A percentile compares a stretch with the other conserved stretches of the same genome.
Evolutionary conservation across 2,888 invertebrate species (phyloP).

Genomic region (Carterocephalus palaemon): DNA sequence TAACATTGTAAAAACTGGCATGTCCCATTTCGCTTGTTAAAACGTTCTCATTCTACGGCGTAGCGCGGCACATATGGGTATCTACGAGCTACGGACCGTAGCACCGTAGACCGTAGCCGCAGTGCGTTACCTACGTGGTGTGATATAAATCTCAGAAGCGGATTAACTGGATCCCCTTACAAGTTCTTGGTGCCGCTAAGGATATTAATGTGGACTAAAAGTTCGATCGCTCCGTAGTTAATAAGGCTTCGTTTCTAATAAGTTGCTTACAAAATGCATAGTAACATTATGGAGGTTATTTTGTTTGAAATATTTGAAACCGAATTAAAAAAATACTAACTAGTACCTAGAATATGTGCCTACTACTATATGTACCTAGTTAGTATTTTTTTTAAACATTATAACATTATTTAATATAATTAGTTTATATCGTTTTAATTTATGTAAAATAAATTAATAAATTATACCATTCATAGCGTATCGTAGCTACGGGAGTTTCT

Average conservation of each 20-base stretch:
- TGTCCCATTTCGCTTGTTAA: conserved; percentile 23
- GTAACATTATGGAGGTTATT: too few relatives aligned
- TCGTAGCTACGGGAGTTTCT: not conserved
- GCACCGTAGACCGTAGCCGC: conserved; percentile 50
- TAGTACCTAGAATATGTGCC: too few relatives aligned
- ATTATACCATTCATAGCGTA: not conserved
- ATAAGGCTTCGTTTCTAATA: too few relatives aligned
- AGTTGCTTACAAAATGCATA: too few relatives aligned
- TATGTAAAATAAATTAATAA: too few relatives aligned
- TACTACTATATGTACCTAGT: too few relatives aligned
- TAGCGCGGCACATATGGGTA: conserved; percentile 26
- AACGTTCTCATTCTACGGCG: conserved; percentile 25
- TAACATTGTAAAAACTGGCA: conserved; percentile 24
- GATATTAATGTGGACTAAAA: conserved; percentile 57
- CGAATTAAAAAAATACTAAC: too few relatives aligned
- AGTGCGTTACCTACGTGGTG: conserved; percentile 60
- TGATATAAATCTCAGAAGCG: conserved; percentile 62
- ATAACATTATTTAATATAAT: too few relatives aligned
- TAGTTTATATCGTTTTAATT: too few relatives aligned
- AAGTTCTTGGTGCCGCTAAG: conserved; percentile 59
- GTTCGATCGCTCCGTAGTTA: conserved; percentile 26
- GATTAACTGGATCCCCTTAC: conserved; percentile 63
- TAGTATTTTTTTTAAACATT: too few relatives aligned
- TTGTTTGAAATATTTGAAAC: too few relatives aligned
- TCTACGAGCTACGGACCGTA: conserved; percentile 34